Conservation (phyloP, 2,888 invertebrate species). For the Agriopis aurantiaria region DNA sequence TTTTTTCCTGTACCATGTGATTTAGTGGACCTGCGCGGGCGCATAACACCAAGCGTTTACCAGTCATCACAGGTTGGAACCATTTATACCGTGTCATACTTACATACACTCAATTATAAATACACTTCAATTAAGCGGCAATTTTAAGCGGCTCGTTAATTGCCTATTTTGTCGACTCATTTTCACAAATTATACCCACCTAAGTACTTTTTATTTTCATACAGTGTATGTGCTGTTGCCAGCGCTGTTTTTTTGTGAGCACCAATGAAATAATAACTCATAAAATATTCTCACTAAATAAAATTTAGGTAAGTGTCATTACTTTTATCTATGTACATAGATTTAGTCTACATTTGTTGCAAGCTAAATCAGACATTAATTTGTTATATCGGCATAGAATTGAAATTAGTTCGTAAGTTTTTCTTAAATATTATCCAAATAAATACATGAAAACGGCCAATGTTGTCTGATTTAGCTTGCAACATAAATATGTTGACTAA, state of each 20-base stretch:
- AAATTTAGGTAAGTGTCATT: too few relatives aligned
- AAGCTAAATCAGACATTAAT: too few relatives aligned
- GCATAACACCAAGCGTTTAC: not conserved
- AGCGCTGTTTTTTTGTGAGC: not conserved
- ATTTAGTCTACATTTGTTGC: too few relatives aligned
- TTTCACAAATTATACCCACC: conserved; percentile 10
- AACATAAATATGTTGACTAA: too few relatives aligned
- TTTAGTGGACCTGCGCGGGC: not conserved
- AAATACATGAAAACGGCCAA: too few relatives aligned
- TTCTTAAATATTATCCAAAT: too few relatives aligned
- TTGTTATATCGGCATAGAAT: too few relatives aligned
- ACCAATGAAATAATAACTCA: too few relatives aligned
- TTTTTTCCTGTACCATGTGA: not conserved
- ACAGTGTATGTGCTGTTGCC: not conserved
- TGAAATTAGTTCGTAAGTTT: too few relatives aligned
- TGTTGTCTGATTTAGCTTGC: too few relatives aligned
- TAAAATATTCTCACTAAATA: too few relatives aligned
- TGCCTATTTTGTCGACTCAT: conserved; percentile 18
- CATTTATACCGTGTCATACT: conserved; percentile 22
- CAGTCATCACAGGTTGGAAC: conserved; percentile 8
- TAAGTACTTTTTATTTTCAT: conserved; percentile 1
- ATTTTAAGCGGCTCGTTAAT: conserved; percentile 14
- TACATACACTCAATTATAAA: conserved; percentile 18
- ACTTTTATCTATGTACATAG: not conserved
- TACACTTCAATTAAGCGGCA: conserved; percentile 21